Evolutionary conservation across 2,113 vertebrate species (phyloP).

Genomic region (Pteronura brasiliensis): DNA sequence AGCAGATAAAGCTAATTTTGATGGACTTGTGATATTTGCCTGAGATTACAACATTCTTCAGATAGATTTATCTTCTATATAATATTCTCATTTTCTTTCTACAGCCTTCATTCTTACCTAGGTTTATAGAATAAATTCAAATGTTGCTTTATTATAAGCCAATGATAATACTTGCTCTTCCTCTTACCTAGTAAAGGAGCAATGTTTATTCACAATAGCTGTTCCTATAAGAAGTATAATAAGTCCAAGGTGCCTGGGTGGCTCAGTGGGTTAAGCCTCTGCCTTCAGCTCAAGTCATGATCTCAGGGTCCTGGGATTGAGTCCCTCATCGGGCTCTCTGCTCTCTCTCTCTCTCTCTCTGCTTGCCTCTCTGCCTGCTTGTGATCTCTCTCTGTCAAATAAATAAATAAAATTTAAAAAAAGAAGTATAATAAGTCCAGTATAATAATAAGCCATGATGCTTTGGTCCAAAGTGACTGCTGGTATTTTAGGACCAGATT

Average conservation of each 20-base stretch:
- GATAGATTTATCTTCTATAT: background rate
- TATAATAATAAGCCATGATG: background rate
- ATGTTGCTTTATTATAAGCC: background rate
- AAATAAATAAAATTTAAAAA: too few species aligned
- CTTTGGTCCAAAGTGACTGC: background rate
- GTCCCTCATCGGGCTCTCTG: too few species aligned
- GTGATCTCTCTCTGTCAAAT: too few species aligned
- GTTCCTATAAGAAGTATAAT: background rate
- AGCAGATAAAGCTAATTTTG: background rate
- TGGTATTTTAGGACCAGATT: background rate
- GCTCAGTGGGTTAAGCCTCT: too few species aligned
- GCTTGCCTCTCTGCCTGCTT: too few species aligned
- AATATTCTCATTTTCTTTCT: constrained; percentile 26
- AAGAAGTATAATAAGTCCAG: background rate
- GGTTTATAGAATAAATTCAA: background rate
- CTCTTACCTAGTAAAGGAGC: background rate
- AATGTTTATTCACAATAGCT: background rate
- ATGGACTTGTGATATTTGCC: background rate
- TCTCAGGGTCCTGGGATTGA: too few species aligned
- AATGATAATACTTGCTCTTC: background rate
- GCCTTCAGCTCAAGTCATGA: too few species aligned
- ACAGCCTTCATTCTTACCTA: background rate
- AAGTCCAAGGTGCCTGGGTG: background rate
- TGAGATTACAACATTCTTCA: background rate
- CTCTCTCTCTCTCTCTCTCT: too few species aligned